Evolutionary conservation across 2,113 vertebrate genomes (phyloP).

Genomic region (Marcusenius ussheri): DNA sequence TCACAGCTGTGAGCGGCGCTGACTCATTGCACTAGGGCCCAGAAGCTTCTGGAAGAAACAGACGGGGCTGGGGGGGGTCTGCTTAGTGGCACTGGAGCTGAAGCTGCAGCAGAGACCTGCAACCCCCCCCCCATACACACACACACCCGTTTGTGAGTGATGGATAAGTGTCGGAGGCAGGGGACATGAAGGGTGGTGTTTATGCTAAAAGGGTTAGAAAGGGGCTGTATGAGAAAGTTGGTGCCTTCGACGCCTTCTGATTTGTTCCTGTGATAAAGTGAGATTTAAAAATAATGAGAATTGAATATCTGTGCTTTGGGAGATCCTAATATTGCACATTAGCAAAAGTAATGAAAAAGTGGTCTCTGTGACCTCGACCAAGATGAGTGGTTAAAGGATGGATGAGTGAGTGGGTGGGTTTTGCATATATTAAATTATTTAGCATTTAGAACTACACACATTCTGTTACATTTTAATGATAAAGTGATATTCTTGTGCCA

Average conservation of each 20-base stretch:
- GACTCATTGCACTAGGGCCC: constrained; percentile 34
- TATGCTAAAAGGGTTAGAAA: not conserved
- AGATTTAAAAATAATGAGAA: not conserved
- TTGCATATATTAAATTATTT: not conserved
- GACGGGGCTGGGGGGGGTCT: not conserved
- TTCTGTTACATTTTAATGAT: not conserved
- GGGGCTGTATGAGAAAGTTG: not conserved
- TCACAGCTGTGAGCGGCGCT: constrained; percentile 9
- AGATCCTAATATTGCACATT: not conserved
- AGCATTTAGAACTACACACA: not conserved
- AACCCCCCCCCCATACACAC: not conserved
- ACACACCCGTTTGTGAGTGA: not conserved
- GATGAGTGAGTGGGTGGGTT: not conserved
- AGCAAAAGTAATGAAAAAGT: not conserved
- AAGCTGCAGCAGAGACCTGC: not conserved
- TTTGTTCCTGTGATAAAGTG: not conserved
- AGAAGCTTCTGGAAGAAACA: constrained; percentile 8
- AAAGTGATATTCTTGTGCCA: not conserved
- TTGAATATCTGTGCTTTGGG: not conserved
- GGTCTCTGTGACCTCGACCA: not conserved
- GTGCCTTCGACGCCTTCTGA: not conserved
- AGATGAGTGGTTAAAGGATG: not conserved
- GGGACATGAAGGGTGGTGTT: not conserved
- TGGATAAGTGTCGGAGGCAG: not conserved
- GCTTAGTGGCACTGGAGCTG: not conserved